These are phyloP conservation scores for Drosophila ananassae DNA, from an alignment of 1,140 invertebrate species.

Conservation along the genomic window DNA sequence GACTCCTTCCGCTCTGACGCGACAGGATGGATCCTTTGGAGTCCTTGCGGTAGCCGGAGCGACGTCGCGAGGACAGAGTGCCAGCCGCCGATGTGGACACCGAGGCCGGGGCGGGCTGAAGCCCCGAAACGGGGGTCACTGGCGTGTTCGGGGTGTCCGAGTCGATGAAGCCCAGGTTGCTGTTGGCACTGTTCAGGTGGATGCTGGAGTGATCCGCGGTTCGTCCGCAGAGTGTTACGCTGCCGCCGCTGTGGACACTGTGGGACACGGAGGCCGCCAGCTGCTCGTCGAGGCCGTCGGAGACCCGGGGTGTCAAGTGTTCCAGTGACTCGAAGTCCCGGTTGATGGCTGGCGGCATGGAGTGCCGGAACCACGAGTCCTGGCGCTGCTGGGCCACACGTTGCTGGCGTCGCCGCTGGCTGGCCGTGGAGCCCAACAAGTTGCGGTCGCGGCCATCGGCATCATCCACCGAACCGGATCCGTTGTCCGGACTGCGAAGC, in stretches of 20 bases:
- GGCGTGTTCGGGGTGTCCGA: constrained; percentile 77
- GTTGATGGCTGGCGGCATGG: constrained; percentile 75
- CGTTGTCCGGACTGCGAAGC: constrained; percentile 44
- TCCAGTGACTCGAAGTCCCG: constrained; percentile 76
- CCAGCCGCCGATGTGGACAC: constrained; percentile 56
- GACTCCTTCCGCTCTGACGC: constrained; percentile 47
- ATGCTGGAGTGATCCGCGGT: constrained; percentile 56
- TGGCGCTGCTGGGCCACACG: constrained; percentile 61
- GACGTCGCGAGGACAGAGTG: constrained; percentile 55
- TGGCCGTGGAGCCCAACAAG: constrained; percentile 31
- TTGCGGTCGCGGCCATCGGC: constrained; percentile 26
- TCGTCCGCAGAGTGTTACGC: constrained; percentile 41
- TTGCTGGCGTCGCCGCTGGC: constrained; percentile 67
- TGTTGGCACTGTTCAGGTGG: constrained; percentile 79
- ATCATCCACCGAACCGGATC: constrained; percentile 6
- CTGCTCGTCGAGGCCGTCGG: constrained; percentile 71
- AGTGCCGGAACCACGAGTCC: constrained; percentile 79
- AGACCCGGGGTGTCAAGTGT: constrained; percentile 55
- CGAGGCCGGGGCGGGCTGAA: constrained; percentile 40
- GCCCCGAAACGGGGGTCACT: constrained; percentile 48
- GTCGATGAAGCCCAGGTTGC: constrained; percentile 78
- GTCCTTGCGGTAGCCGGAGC: constrained; percentile 64
- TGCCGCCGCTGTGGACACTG: constrained; percentile 42
- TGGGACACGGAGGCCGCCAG: constrained; percentile 63
- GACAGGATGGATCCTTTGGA: constrained; percentile 71